A percentile compares a stretch with the other conserved stretches of the same genome.
Evolutionary conservation across 2,888 invertebrate species (phyloP).

Genomic region (Pristionchus exspectatus): DNA sequence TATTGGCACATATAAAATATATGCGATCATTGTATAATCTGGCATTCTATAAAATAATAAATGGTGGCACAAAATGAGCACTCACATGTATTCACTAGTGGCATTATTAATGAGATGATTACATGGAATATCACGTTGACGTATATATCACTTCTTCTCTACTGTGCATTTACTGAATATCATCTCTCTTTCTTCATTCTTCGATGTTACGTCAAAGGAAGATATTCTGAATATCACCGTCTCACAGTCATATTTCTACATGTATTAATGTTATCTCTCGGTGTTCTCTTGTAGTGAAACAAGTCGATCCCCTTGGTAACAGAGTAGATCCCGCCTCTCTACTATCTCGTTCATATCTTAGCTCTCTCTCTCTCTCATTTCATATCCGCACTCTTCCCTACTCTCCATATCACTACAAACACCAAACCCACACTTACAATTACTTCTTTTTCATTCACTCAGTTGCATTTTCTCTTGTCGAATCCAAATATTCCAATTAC

Average conservation of each 20-base stretch:
- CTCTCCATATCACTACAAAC: neutral
- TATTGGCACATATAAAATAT: slow-evolving; percentile 1
- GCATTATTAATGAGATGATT: neutral
- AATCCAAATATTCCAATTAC: neutral
- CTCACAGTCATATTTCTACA: neutral
- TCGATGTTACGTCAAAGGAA: neutral
- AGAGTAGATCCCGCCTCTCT: neutral
- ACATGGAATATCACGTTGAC: neutral
- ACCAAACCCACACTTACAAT: neutral
- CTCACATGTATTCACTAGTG: neutral
- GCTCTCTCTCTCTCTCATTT: slow-evolving; percentile 8
- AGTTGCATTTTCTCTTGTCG: neutral
- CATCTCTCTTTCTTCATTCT: neutral
- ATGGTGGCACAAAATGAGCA: neutral
- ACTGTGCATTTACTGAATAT: neutral
- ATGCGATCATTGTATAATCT: neutral
- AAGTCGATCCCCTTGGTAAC: slow-evolving; percentile 28
- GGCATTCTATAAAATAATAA: neutral
- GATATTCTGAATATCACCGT: neutral
- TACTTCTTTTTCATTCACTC: neutral
- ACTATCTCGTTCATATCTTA: neutral
- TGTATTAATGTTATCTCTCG: neutral
- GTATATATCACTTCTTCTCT: neutral
- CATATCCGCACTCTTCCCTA: neutral
- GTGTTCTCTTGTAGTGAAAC: slow-evolving; percentile 31